Evolutionary conservation across 1,140 invertebrate species (phyloP).

Genomic region (Tetramorium simillimum): DNA sequence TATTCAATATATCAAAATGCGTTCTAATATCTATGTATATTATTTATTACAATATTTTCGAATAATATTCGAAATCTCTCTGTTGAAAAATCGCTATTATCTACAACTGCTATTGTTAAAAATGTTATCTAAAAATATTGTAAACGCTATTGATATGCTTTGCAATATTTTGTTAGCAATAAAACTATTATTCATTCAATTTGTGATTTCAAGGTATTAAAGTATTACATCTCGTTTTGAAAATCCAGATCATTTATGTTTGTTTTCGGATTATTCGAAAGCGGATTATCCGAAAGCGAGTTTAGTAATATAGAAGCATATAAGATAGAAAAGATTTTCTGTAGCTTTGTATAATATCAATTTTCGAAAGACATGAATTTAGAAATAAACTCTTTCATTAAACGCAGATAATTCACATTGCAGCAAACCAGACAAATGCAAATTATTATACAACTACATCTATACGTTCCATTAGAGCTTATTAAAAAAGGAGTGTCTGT

Average conservation of each 20-base stretch:
- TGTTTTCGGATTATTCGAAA: not conserved
- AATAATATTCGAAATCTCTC: not conserved
- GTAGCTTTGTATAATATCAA: not conserved
- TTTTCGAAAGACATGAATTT: not conserved
- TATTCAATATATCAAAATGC: not conserved
- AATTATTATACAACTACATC: not conserved
- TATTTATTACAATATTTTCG: not conserved
- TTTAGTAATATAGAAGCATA: not conserved
- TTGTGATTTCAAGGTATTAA: not conserved
- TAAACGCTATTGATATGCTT: not conserved
- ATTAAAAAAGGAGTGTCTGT: not conserved
- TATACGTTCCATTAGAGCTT: not conserved
- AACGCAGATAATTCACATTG: not conserved
- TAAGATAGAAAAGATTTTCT: not conserved
- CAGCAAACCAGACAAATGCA: not conserved
- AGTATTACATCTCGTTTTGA: not conserved
- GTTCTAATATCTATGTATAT: not conserved
- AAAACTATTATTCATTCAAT: not conserved
- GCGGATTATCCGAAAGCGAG: not conserved
- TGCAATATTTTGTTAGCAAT: not conserved
- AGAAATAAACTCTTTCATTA: constrained; percentile 2
- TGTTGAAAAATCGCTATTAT: not conserved
- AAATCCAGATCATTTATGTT: not conserved
- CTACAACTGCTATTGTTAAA: not conserved
- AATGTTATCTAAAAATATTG: constrained; percentile 3